Percentiles rank a stretch among this genome's conserved stretches.
phyloP scores from a whole-genome alignment of 1,140 invertebrate species.

The Panagrolaimus sp. region DNA sequence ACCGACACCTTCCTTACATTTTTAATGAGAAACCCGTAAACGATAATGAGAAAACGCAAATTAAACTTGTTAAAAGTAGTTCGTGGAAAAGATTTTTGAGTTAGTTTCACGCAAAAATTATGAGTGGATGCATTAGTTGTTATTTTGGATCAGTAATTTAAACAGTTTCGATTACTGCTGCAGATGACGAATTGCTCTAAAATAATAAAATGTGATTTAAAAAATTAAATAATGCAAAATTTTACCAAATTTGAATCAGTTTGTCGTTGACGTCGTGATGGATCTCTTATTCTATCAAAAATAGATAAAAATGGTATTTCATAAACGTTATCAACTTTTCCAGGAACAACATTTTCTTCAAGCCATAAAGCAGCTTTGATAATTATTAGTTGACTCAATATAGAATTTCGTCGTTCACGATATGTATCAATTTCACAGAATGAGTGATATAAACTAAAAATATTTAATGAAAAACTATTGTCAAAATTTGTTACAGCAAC shows the following conservation, averaged over 20 bases:
- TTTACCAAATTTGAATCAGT: constrained; percentile 8
- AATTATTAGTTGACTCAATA: constrained; percentile 34
- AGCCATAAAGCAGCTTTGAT: constrained; percentile 47
- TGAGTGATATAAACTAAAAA: constrained; percentile 50
- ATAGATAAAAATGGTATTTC: constrained; percentile 19
- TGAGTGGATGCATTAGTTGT: no score
- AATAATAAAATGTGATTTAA: background rate
- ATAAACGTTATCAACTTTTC: constrained; percentile 24
- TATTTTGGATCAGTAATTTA: background rate
- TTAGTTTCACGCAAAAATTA: no score
- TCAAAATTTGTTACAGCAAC: background rate
- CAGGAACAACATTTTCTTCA: constrained; percentile 51
- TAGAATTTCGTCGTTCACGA: constrained; percentile 44
- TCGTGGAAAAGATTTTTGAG: no score
- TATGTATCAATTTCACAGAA: constrained; percentile 52
- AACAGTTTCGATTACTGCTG: constrained; percentile 9
- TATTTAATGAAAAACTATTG: background rate
- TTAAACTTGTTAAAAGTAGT: no score
- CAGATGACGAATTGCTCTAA: constrained; percentile 11
- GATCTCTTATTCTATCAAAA: constrained; percentile 2
- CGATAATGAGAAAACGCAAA: no score
- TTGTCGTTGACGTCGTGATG: background rate
- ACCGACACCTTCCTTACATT: no score
- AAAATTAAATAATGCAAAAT: constrained; percentile 1
- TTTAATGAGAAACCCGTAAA: no score